Evolutionary conservation across 1,140 invertebrate genomes (phyloP), one percentile per base, ranked within the genome.

Genomic region (Nymphalis io): DNA sequence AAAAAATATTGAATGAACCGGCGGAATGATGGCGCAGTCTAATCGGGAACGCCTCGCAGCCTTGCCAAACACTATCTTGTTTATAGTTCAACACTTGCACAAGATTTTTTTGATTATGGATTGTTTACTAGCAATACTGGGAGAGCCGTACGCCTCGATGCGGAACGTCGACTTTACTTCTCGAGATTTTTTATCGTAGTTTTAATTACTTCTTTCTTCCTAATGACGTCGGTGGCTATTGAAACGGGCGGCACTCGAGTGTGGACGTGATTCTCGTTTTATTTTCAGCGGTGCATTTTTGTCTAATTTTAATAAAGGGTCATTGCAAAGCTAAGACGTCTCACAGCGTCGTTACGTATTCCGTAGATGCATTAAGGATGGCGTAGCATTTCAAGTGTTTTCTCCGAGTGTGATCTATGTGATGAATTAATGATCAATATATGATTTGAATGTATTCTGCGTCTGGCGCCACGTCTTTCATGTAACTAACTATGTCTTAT

Each of bases 1-100:
- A 91, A 91, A 85, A 91, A 91, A 87, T 89, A 89, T 91, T 91
- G 88, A 89, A 91, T 90, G 88, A 90, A 89, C 80, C 76, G 81
- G 70, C 78, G 84, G 86, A 87, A 85, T 87, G 85, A 88, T 88
- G 84, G 85, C 83, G 82, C 84, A 87, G 81, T 85, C 74, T 87
- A 84, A 88, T 87, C 82, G 81, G 75, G 78, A 73, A 60, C 78
- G 70, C 65, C 76, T 74, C 81, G 85, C 85, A 84, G 80, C 77
- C 73, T 76, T 87, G 86, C 88, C 87, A 89, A 83, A 81, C 80
- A 75, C 66, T 82, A 80, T 82, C 79, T 79, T 89, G 85, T 89
- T 88, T 89, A 87, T 84, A 81, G 75, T 84, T 79, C 76, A 80
- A 85, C 79, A 80, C 81, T 83, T 86, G 85, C 84, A 82, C 74